Base-by-base conservation (phyloP, 2,113 vertebrate species). In the Noturus placidus region DNA sequence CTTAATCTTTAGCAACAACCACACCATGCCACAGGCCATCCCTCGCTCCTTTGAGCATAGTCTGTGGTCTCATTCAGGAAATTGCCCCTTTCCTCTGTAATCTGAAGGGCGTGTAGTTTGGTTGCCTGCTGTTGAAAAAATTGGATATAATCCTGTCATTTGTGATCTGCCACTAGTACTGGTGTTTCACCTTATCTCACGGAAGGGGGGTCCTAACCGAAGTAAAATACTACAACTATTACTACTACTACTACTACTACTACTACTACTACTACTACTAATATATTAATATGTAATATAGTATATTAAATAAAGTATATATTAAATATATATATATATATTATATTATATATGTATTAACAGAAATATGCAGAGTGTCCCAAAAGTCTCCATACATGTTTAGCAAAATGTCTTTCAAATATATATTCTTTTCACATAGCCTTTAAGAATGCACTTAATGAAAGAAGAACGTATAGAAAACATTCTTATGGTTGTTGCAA, bases 11-110 rank as follows among this genome's bases (percentile, higher is more conserved):
- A 25, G 52, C 83, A 76, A 87, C 35, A 78, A 83, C 50, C 82
- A 88, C 50, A 67, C 67, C 20, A 33, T 22, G 46, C 79, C 30
- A 79, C 57, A 50, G 85, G 59, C 76, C 57, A 70, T 5, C 25
- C 70, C 72, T 83, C 15, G 1, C 52, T 38, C 54, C 30, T 69
- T 17, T 38, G 83, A 61, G 46, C 79, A 91, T 90, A 94, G 92
- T 95, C 93, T 93, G 91, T 83, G 93, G 94, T 94, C 90, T 86
- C 89, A 94, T 91, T 91, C 93, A 96, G 95, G 95, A 97, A 97
- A 96, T 87, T 84, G 90, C 92, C 92, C 93, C 93, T 92, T 96
- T 96, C 95, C 90, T 87, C 89, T 93, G 92, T 91, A 90, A 91
- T 82, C 93, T 89, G 87, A 81, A 87, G 91, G 92, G 93, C 91